Conservation (phyloP, 2,797 vertebrate genomes). For the Myiothlypis chrysogaster region DNA sequence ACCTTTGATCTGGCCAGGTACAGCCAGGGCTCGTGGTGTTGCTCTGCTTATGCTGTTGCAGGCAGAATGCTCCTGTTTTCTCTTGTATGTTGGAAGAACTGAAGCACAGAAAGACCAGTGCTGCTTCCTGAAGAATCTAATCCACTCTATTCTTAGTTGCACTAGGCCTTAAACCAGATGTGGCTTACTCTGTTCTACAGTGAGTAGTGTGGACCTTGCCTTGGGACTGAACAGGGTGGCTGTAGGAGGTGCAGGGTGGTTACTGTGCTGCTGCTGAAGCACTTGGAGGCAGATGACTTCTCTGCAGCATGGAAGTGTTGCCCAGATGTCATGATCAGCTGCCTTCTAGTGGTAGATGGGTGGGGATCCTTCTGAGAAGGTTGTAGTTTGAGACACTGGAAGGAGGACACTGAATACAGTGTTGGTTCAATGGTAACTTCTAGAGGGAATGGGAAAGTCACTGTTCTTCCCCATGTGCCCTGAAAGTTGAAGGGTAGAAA, state of each 20-base stretch:
- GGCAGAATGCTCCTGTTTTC: not conserved
- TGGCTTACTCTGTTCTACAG: not conserved
- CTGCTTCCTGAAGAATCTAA: not conserved
- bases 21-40: not conserved
- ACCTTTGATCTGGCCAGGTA: not conserved
- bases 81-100: not conserved
- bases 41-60: not conserved
- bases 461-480: not conserved
- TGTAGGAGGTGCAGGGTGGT: not conserved
- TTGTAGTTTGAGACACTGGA: not conserved
- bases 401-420: not conserved
- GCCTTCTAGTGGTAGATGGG: not conserved
- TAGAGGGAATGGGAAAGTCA: not conserved
- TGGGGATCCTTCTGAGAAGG: not conserved
- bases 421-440: not conserved
- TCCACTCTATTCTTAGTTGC: not conserved
- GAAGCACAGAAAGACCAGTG: not conserved
- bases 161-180: not conserved
- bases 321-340: not conserved
- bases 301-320: not conserved
- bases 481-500: not conserved
- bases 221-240: not conserved
- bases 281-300: not conserved
- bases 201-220: not conserved
- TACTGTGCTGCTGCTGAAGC: not conserved